These are phyloP conservation scores for Tridacna crocea DNA, from an alignment of 2,888 invertebrate genomes.

Conservation along the genomic window DNA sequence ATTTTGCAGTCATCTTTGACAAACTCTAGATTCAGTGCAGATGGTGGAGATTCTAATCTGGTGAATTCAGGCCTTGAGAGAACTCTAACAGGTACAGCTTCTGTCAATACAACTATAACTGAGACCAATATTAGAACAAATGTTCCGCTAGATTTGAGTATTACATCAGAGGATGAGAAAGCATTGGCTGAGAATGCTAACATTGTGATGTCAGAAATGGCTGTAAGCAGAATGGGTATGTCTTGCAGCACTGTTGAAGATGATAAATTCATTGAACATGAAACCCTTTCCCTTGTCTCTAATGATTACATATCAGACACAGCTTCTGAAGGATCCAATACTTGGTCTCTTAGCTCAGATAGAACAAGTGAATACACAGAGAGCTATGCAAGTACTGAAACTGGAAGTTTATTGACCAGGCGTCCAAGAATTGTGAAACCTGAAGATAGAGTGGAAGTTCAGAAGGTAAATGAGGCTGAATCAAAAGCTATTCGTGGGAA, in stretches of 20 bases:
- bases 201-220: conserved; percentile 86
- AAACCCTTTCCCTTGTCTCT: conserved; percentile 89
- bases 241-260: conserved; percentile 81
- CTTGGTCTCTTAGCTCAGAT: conserved; percentile 78
- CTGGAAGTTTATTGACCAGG: conserved; percentile 63
- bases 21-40: conserved; percentile 33
- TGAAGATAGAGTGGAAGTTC: conserved; percentile 47
- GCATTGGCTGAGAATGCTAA: conserved; percentile 87
- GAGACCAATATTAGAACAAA: not conserved
- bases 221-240: conserved; percentile 80
- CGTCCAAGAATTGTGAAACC: conserved; percentile 86
- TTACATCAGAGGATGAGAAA: conserved; percentile 84
- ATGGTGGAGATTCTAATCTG: conserved; percentile 27
- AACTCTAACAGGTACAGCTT: conserved; percentile 43
- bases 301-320: conserved; percentile 90
- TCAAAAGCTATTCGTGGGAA: conserved; percentile 69
- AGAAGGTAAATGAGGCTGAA: conserved; percentile 60
- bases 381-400: conserved; percentile 64
- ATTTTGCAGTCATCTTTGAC: conserved; percentile 50
- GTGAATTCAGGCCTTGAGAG: conserved; percentile 27
- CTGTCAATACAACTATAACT: conserved; percentile 32
- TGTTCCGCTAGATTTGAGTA: conserved; percentile 45
- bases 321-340: conserved; percentile 77
- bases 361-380: conserved; percentile 70
- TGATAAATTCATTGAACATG: conserved; percentile 87